Percentiles rank a stretch among this genome's conserved stretches.
Conservation (phyloP, 2,888 invertebrate genomes). For the Euzetes globulus region DNA sequence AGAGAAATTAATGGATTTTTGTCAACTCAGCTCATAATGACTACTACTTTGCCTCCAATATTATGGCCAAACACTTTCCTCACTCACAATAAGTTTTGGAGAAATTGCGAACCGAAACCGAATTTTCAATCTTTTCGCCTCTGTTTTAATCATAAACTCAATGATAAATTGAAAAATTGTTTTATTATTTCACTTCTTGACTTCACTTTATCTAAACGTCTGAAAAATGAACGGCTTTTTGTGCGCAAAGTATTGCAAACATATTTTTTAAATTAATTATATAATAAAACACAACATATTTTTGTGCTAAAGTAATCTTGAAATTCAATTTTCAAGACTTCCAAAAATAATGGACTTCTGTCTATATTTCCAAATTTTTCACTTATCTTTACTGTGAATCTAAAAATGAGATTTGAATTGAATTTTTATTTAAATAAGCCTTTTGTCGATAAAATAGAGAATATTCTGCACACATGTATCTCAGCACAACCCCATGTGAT, state of each 20-base stretch:
- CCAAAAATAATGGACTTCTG: no score
- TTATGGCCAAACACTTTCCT: background rate
- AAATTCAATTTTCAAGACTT: no score
- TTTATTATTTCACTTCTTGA: background rate
- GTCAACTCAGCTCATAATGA: background rate
- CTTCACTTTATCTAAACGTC: constrained; percentile 8
- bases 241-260: background rate
- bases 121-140: background rate
- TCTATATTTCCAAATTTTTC: background rate
- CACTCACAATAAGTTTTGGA: background rate
- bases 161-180: constrained; percentile 22
- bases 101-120: background rate
- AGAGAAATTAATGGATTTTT: constrained; percentile 18
- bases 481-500: background rate
- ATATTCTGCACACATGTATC: background rate
- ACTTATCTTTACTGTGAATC: background rate
- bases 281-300: no score
- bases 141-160: background rate
- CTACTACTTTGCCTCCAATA: background rate
- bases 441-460: background rate
- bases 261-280: no score
- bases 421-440: constrained; percentile 1
- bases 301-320: no score
- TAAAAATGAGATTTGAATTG: background rate
- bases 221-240: background rate